Conservation (phyloP, 1,140 invertebrate species). For the Paralvinella palmiformis region DNA sequence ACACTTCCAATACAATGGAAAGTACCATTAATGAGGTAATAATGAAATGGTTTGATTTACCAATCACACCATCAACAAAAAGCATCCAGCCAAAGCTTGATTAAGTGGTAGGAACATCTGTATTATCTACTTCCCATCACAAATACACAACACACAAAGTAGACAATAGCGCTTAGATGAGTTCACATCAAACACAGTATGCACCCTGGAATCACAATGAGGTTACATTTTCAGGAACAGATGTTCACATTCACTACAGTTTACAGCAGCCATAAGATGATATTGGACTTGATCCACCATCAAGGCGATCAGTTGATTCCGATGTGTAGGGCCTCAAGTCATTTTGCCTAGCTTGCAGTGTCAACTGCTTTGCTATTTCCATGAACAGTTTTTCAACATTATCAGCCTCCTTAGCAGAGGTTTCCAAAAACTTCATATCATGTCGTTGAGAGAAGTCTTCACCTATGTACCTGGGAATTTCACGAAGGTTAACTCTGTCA, state of each 20-base stretch:
- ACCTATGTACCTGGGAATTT: slow-evolving; percentile 89
- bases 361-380: slow-evolving; percentile 69
- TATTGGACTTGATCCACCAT: slow-evolving; percentile 7
- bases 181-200: no score
- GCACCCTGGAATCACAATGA: no score
- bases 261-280: slow-evolving; percentile 17
- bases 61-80: no score
- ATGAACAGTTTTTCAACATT: slow-evolving; percentile 67
- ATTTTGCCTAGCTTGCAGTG: slow-evolving; percentile 36
- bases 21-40: no score
- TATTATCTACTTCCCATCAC: no score
- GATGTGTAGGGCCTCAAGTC: slow-evolving; percentile 27
- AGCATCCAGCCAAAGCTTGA: no score
- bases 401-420: slow-evolving; percentile 47
- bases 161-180: no score
- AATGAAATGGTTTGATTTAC: no score
- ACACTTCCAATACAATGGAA: no score
- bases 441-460: slow-evolving; percentile 91
- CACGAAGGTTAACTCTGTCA: slow-evolving; percentile 80
- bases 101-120: no score
- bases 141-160: no score
- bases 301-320: slow-evolving; percentile 12
- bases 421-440: slow-evolving; percentile 71
- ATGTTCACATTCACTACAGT: not conserved
- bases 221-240: no score